Base-by-base conservation (phyloP, 2,797 vertebrate genomes). In the Lutjanus campechanus region DNA sequence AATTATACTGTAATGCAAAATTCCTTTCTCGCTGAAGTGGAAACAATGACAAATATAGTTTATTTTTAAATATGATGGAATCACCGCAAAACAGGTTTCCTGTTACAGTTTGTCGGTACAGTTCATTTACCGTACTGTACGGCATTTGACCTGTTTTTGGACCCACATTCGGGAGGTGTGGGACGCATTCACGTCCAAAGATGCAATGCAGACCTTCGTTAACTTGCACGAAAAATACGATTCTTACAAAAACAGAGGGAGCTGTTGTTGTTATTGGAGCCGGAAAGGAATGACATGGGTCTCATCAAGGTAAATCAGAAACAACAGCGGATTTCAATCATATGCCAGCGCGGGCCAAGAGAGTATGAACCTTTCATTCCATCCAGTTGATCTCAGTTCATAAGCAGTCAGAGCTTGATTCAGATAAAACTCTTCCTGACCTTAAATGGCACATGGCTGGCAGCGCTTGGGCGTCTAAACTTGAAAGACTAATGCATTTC, bases 221-320 rank as follows among this genome's bases (percentile, higher is more conserved):
- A 71, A 84, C 63, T 1, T 41, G 60, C 69, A 74, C 5, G 13
- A 79, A 81, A 82, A 66, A 68, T 54, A 43, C 0, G 22, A 81
- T 81, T 69, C 50, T 49, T 44, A 58, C 73, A 12, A 75, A 69
- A 71, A 64, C 50, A 51, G 36, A 46, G 62, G 67, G 54, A 75
- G 58, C 20, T 20, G 43, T 61, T 75, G 44, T 85, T 88, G 77
- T 73, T 46, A 71, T 79, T 86, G 82, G 81, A 81, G 69, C 56
- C 4, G 15, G 61, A 75, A 61, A 62, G 68, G 68, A 77, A 80
- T 51, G 76, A 79, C 80, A 86, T 63, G 86, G 82, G 84, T 86
- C 79, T 88, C 82, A 90, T 88, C 85, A 76, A 88, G 76, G 83
- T 90, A 88, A 91, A 90, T 85, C 79, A 82, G 79, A 84, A 90